Evolutionary conservation across 2,888 invertebrate genomes (phyloP).

Genomic region (Eristalis tenax): DNA sequence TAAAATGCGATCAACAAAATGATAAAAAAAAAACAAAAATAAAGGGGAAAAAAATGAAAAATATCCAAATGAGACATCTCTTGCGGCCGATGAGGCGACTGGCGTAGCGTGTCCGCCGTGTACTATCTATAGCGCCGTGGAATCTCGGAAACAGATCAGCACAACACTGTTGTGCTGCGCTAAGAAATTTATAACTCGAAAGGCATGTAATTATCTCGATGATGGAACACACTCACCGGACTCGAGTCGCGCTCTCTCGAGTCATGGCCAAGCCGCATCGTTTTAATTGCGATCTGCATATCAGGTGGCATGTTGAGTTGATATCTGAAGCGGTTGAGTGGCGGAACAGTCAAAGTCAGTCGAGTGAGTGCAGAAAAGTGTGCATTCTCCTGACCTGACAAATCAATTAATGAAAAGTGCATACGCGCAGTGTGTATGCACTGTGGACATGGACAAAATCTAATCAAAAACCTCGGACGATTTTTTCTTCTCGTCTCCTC

Average conservation of each 20-base stretch:
- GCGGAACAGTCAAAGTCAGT: not conserved
- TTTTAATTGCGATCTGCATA: conserved; percentile 68
- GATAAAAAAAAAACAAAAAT: conserved; percentile 41
- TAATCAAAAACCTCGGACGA: conserved; percentile 53
- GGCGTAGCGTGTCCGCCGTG: conserved; percentile 25
- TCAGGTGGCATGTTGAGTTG: conserved; percentile 8
- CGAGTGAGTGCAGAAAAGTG: conserved; percentile 35
- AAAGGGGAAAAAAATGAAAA: conserved; percentile 11
- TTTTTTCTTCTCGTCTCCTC: not conserved
- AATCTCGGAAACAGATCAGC: conserved; percentile 48
- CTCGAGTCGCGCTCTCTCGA: conserved; percentile 4
- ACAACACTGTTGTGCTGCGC: not conserved
- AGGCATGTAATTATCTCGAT: conserved; percentile 71
- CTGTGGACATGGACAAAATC: conserved; percentile 65
- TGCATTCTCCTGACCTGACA: conserved; percentile 56
- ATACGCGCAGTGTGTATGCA: conserved; percentile 31
- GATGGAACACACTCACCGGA: conserved; percentile 49
- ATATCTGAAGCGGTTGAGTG: conserved; percentile 6
- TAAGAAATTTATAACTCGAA: conserved; percentile 53
- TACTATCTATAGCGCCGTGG: conserved; percentile 29
- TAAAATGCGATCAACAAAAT: conserved; percentile 71
- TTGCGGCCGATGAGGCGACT: not conserved
- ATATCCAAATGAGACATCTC: conserved; percentile 58
- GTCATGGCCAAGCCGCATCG: conserved; percentile 45
- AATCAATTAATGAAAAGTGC: conserved; percentile 63